A percentile compares a stretch with the other conserved stretches of the same genome.
Conservation (phyloP, 2,888 invertebrate species). For the Lottia gigantea region DNA sequence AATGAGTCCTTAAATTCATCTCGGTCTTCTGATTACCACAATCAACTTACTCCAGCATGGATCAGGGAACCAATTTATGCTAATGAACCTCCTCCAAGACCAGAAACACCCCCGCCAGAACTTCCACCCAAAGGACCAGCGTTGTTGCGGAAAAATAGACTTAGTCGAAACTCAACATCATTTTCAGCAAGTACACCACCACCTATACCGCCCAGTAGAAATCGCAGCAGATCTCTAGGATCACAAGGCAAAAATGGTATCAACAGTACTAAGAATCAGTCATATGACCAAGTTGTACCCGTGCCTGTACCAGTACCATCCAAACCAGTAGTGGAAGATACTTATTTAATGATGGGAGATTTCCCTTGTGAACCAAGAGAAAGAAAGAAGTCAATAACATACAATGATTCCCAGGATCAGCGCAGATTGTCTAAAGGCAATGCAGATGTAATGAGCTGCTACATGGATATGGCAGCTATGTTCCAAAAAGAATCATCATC, state of each 20-base stretch:
- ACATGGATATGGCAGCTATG: slow-evolving; percentile 52
- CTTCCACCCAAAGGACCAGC: slow-evolving; percentile 60
- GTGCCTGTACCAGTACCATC: background rate
- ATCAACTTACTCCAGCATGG: slow-evolving; percentile 12
- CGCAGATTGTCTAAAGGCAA: background rate
- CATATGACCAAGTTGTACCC: background rate
- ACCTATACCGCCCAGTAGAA: slow-evolving; percentile 26
- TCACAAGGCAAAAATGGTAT: slow-evolving; percentile 20
- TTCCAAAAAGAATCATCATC: slow-evolving; percentile 33
- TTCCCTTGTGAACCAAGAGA: slow-evolving; percentile 32
- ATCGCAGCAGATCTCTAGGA: slow-evolving; percentile 29
- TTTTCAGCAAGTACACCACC: slow-evolving; percentile 16
- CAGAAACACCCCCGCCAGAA: slow-evolving; percentile 48
- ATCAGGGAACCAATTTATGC: slow-evolving; percentile 48
- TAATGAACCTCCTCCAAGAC: slow-evolving; percentile 39
- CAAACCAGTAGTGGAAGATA: slow-evolving; percentile 24
- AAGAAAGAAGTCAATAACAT: background rate
- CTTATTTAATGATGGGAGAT: slow-evolving; percentile 34
- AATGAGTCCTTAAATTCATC: background rate
- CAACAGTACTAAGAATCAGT: slow-evolving; percentile 3
- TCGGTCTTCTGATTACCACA: slow-evolving; percentile 15
- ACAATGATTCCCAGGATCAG: background rate
- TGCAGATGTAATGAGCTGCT: slow-evolving; percentile 34
- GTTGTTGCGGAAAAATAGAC: slow-evolving; percentile 37
- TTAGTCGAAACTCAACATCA: slow-evolving; percentile 18